A percentile compares a stretch with the other conserved stretches of the same genome.
phyloP scores from a whole-genome alignment of 2,113 vertebrate species.

The Physeter macrocephalus region DNA sequence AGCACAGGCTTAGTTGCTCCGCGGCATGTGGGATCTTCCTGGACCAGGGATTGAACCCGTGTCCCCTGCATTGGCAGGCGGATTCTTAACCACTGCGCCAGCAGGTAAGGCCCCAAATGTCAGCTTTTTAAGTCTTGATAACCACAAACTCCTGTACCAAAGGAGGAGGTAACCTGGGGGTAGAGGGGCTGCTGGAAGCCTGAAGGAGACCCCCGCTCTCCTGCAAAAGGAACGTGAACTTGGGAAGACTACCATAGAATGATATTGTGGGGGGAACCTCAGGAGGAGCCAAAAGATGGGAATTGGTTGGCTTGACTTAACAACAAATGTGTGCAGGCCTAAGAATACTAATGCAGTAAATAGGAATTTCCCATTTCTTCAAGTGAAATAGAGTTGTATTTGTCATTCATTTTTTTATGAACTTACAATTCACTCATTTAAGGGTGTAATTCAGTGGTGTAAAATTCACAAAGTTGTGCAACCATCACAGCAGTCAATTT shows the following conservation, averaged over 20 bases:
- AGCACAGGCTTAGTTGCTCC: no score
- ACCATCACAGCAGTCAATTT: not conserved
- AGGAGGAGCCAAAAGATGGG: not conserved
- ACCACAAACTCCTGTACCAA: not conserved
- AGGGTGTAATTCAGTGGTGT: not conserved
- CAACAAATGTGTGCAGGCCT: not conserved
- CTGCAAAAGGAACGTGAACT: not conserved
- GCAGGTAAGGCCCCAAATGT: not conserved
- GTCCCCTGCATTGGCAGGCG: no score
- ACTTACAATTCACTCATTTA: not conserved
- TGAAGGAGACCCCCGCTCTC: not conserved
- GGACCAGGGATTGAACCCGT: no score
- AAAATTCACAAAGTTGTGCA: conserved; percentile 1
- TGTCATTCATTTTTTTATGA: conserved; percentile 33
- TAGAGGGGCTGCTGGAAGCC: not conserved
- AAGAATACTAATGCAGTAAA: conserved; percentile 37
- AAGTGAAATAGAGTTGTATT: conserved; percentile 26
- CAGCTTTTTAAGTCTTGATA: conserved; percentile 9
- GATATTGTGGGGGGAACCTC: not conserved
- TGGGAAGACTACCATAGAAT: not conserved
- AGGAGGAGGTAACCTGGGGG: not conserved
- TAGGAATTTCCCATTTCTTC: conserved; percentile 32
- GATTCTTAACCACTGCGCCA: no score
- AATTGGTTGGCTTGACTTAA: conserved; percentile 24
- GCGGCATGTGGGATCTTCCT: no score